Base-by-base conservation (phyloP, 1,140 invertebrate genomes). In the Euwallacea fornicatus region DNA sequence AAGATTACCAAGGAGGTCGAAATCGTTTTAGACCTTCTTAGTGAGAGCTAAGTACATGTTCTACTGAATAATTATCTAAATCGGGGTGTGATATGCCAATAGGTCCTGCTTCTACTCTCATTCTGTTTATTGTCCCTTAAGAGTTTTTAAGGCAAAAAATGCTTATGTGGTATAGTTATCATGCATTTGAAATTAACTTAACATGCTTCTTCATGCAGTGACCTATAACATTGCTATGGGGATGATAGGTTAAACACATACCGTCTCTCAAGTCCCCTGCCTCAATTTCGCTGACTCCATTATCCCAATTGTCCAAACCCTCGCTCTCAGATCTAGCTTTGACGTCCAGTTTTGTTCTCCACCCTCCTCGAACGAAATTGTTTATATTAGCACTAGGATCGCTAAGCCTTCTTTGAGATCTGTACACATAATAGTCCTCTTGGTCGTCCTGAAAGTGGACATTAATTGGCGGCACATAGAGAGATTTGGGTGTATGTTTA, bases 301-400 rank as follows among this genome's bases (percentile, higher is more conserved):
- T 90, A 55, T 88, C 89, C 80, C 93, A 87, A 7, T 88, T 89
- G 82, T 96, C 93, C 15, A 95, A 85, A 7, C 93, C 91, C 83
- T 96, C 95, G 80, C 94, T 94, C 83, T 97, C 95, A 10, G 95
- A 97, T 72, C 94, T 88, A 53, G 94, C 93, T 82, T 94, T 94
- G 8, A 83, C 82, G 69, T 83, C 82, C 62, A 85, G 79, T 59
- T 84, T 85, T 1, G 89, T 89, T 76, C 88, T 88, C 91, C 91
- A 93, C 0, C 91, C 90, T 68, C 93, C 91, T 43, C 93, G 88
- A 8, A 93, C 89, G 79, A 93, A 96, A 78, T 92, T 93, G 78
- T 94, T 93, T n/a, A 97, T 83, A 83, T 96, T 96, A 11, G 93
- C 90, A 81, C 94, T 96, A 3, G 96, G 95, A 84, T 98, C 96